Base-by-base conservation (phyloP, 2,113 vertebrate genomes). In the Variabilichromis moorii region DNA sequence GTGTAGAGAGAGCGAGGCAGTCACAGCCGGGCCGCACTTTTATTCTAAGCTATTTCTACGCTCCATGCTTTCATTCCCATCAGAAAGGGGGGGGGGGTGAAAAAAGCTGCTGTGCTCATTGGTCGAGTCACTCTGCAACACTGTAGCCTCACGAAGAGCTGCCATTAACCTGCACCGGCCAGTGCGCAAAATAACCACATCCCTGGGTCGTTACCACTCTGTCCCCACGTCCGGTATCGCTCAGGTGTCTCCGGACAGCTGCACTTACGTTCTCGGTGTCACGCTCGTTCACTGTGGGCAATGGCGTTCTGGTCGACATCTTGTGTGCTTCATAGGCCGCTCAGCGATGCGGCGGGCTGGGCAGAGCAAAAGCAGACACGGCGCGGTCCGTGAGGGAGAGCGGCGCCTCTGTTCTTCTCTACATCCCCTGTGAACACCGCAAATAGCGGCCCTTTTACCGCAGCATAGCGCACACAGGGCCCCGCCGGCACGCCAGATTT, bases 291-390 rank as follows among this genome's bases (percentile, higher is more conserved):
- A 98, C 98, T 83, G 98, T 98, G 82, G 98, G 98, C 96, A 98
- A 97, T 96, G 98, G 98, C 96, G 98, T 98, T 96, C 98, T 97
- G 92, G 97, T 97, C 96, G 98, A 98, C 98, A 98, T 98, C 87
- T 97, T 98, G 97, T 97, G 97, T 85, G 96, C 79, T 89, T 88
- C 82, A 81, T 92, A 94, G 94, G 95, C 94, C 95, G 95, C 94
- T 94, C 88, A 54, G 93, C 93, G 93, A 80, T 90, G 94, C 91
- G 86, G 94, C 93, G 89, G 85, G 92, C 94, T 87, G 93, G 91
- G 93, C 90, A 91, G 89, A 91, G 94, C 90, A 59, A 90, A 66
- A 86, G 90, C 93, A 91, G 92, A 90, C 93, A 80, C 89, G 85
- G 92, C 83, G 90, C 86, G 92, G 89, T 90, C 88, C 92, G 94